phyloP scores from a whole-genome alignment of 1,140 invertebrate genomes.

The Micrasema longulum region DNA sequence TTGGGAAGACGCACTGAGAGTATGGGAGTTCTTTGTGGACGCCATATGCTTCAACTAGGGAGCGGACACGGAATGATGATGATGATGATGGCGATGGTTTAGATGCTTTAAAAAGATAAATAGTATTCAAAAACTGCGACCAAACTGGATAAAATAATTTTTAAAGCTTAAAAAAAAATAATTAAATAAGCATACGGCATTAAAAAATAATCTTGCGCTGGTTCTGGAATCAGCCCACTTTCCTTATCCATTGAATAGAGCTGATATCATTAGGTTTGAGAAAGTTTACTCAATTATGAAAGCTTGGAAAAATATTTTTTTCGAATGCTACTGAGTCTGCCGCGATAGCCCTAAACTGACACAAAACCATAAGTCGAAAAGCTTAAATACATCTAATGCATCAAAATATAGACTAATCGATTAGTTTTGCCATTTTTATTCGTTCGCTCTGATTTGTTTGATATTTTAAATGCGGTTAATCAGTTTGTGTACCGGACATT shows the following conservation, averaged over 20 bases:
- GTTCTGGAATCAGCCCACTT: constrained; percentile 7
- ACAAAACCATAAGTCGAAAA: background rate
- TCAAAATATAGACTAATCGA: background rate
- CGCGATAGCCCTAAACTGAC: background rate
- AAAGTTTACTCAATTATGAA: constrained; percentile 41
- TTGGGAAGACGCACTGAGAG: no score
- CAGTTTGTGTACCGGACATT: constrained; percentile 13
- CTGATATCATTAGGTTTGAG: constrained; percentile 33
- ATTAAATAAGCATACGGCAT: no score
- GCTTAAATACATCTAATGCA: background rate
- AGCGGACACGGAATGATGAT: no score
- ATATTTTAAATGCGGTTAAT: background rate
- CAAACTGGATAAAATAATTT: no score
- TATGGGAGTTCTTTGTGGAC: no score
- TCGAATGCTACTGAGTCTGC: constrained; percentile 3
- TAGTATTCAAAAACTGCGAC: no score
- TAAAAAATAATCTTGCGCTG: no score
- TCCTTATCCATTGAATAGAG: constrained; percentile 16
- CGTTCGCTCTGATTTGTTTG: background rate
- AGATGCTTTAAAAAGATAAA: no score
- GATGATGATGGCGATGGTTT: no score
- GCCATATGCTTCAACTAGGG: no score
- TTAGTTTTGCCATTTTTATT: background rate
- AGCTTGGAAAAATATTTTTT: constrained; percentile 39
- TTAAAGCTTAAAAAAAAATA: no score